Conservation (phyloP, 1,140 invertebrate species). For the Oedothorax gibbosus region DNA sequence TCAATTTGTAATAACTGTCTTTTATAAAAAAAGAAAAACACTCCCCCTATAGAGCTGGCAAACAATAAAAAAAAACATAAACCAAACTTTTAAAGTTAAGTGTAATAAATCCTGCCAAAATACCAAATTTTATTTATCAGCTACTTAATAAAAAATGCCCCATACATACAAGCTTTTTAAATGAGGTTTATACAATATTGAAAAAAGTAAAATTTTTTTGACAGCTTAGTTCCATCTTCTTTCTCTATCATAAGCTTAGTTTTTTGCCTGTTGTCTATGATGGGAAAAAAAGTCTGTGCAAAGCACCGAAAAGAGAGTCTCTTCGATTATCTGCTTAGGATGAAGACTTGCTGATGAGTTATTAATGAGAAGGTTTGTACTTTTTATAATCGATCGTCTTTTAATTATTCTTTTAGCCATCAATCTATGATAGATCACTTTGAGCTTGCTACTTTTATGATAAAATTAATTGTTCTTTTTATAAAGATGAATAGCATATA, state of each 20-base stretch:
- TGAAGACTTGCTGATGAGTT: constrained; percentile 30
- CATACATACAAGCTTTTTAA: too few species aligned
- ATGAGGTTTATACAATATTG: too few species aligned
- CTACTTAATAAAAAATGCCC: too few species aligned
- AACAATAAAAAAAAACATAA: too few species aligned
- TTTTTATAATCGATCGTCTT: constrained; percentile 33
- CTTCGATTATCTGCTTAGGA: constrained; percentile 33
- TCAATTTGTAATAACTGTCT: too few species aligned
- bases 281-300: neutral
- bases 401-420: constrained; percentile 24
- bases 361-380: constrained; percentile 33
- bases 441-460: constrained; percentile 17
- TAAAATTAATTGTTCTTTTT: constrained; percentile 30
- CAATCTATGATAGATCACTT: constrained; percentile 31
- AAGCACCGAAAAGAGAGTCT: neutral
- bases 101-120: too few species aligned
- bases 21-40: too few species aligned
- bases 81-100: too few species aligned
- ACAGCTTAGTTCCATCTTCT: neutral
- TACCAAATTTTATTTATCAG: too few species aligned
- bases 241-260: constrained; percentile 9
- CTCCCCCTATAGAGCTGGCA: too few species aligned
- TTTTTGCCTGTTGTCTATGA: constrained; percentile 13
- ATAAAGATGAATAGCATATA: constrained; percentile 25
- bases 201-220: too few species aligned